Base-by-base conservation (phyloP, 2,797 vertebrate species). In the Delichon dasypus region DNA sequence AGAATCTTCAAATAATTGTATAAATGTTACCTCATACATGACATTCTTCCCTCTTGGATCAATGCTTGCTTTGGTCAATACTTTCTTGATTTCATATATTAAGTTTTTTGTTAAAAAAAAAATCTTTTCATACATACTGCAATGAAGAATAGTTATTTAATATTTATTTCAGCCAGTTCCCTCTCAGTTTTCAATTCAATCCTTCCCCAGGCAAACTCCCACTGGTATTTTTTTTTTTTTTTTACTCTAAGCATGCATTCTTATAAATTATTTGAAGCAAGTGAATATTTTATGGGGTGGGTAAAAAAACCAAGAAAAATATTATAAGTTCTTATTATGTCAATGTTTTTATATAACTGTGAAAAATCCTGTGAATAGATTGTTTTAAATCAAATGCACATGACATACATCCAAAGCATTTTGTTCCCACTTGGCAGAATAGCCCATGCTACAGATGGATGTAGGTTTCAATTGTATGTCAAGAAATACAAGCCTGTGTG, bases 301-400 rank as follows among this genome's bases (percentile, higher is more conserved):
- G 79, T 34, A 84, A 83, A 87, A 87, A 76, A 16, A 0, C 0
- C 86, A 89, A 91, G 62, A 72, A 85, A 95, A 94, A 85, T 75
- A 80, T 34, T 89, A 44, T 72, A 81, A 51, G 70, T 94, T 92
- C 58, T 90, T 91, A 88, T 88, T 95, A 85, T 91, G 19, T 60
- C 54, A 83, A 62, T 75, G 40, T 25, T 94, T 92, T 92, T 78
- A 66, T 75, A 81, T 75, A 92, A 92, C 81, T 81, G 87, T 78
- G 87, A 94, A 96, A 85, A 94, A 77, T 75, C 32, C 66, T 77
- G 67, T 44, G 68, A 95, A 34, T 42, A 55, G 44, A 47, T 77
- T 74, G 50, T 32, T 88, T 82, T 67, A 93, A 95, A 96, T 94
- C 61, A 92, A 89, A 79, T 51, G 30, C 64, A 87, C 30, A 82